Evolutionary conservation across 2,797 vertebrate species (phyloP).

Genomic region (Telmatherina bonti): DNA sequence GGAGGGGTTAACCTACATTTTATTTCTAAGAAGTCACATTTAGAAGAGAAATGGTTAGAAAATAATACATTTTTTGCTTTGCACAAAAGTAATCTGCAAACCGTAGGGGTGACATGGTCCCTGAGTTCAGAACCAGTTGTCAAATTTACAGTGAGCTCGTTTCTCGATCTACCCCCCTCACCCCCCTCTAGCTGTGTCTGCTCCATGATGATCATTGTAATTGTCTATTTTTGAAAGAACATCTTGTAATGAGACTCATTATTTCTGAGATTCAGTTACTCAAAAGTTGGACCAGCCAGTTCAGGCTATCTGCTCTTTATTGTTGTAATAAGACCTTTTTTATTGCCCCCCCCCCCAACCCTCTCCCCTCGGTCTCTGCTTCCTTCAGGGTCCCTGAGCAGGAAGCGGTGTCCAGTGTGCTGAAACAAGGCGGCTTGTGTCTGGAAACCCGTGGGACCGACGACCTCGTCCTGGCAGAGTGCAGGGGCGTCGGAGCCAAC

Average conservation of each 20-base stretch:
- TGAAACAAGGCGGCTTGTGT: conserved; percentile 91
- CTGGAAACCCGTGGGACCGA: conserved; percentile 90
- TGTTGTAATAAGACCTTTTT: conserved; percentile 34
- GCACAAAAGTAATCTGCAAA: neutral
- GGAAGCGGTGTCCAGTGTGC: conserved; percentile 88
- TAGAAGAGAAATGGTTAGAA: neutral
- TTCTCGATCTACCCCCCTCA: neutral
- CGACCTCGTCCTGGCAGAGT: conserved; percentile 86
- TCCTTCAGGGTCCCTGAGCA: conserved; percentile 91
- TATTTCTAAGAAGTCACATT: neutral
- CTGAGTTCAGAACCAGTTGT: neutral
- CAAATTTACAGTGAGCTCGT: no score
- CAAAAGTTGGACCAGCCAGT: neutral
- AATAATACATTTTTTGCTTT: neutral
- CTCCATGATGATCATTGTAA: conserved; percentile 25
- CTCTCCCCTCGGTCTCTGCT: conserved; percentile 18
- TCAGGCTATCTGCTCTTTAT: conserved; percentile 44
- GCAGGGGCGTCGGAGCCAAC: conserved; percentile 85
- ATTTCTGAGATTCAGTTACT: conserved; percentile 23
- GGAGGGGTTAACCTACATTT: no score
- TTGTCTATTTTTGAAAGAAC: conserved; percentile 24
- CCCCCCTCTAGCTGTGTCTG: neutral
- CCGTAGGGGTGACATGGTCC: conserved; percentile 10
- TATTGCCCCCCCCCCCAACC: neutral
- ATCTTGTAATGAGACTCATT: conserved; percentile 25